A percentile compares a stretch with the other conserved stretches of the same genome.
phyloP scores from a whole-genome alignment of 2,113 vertebrate genomes.

The Pluvialis apricaria region DNA sequence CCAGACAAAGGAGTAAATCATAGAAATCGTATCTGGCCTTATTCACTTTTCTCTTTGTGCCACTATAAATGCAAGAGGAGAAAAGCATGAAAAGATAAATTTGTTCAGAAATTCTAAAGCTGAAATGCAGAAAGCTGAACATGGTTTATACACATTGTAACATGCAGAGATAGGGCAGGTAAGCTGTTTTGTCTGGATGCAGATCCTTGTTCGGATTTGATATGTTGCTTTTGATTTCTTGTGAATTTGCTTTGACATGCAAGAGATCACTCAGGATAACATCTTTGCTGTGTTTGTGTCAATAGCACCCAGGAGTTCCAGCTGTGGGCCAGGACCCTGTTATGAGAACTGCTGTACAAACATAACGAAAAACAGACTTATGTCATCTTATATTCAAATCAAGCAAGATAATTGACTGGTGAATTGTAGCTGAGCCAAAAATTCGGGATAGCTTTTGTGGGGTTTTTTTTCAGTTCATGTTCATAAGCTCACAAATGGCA shows the following conservation, averaged over 20 bases:
- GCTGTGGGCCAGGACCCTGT: neutral
- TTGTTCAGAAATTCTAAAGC: neutral
- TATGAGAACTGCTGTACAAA: neutral
- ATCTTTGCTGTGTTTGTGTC: neutral
- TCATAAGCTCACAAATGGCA: neutral
- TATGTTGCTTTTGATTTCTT: neutral
- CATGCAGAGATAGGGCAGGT: neutral
- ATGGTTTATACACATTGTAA: rapidly evolving
- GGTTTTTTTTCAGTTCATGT: neutral
- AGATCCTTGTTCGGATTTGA: neutral
- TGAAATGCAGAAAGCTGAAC: neutral
- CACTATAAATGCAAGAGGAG: neutral
- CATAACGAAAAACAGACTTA: neutral
- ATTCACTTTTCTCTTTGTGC: neutral
- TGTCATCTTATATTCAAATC: neutral
- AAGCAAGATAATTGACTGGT: neutral
- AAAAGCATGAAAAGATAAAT: neutral
- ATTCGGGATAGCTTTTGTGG: neutral
- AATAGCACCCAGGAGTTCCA: neutral
- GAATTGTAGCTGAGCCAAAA: neutral
- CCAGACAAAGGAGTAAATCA: neutral
- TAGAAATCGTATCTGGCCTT: neutral
- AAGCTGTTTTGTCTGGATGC: neutral
- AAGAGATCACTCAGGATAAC: neutral
- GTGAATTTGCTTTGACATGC: neutral